Evolutionary conservation across 2,888 invertebrate genomes (phyloP).

Genomic region (Malthinus seriepunctatus): DNA sequence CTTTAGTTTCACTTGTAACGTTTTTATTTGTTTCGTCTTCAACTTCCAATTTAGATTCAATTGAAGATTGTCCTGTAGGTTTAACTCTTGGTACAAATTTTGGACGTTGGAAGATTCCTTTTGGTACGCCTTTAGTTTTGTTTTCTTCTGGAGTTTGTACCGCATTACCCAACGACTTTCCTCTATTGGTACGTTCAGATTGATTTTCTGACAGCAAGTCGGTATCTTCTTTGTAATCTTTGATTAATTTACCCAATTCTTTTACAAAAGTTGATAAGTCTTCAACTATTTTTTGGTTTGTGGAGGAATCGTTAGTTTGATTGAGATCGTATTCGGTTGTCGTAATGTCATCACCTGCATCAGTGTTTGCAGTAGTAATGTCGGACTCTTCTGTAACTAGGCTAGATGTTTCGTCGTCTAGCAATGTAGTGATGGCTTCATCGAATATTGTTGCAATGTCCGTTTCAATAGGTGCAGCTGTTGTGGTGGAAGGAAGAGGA

Average conservation of each 20-base stretch:
- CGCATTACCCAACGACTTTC: neutral
- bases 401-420: neutral
- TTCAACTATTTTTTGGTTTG: neutral
- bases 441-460: neutral
- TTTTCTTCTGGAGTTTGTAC: neutral
- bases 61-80: conserved; percentile 2
- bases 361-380: no score
- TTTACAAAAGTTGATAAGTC: neutral
- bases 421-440: neutral
- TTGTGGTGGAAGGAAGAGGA: neutral
- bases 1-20: neutral
- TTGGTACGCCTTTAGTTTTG: conserved; percentile 6
- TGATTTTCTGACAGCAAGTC: no score
- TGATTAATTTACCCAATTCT: neutral
- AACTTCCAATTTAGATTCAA: neutral
- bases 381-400: neutral
- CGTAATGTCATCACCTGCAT: neutral
- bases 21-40: neutral
- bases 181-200: no score
- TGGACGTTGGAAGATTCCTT: conserved; percentile 2
- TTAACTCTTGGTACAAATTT: conserved; percentile 7
- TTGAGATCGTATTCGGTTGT: neutral
- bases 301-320: neutral
- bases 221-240: neutral
- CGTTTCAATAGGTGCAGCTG: neutral